These are phyloP conservation scores for Pachliopta kotzebuea DNA, from an alignment of 2,888 invertebrate species.

Conservation along the genomic window DNA sequence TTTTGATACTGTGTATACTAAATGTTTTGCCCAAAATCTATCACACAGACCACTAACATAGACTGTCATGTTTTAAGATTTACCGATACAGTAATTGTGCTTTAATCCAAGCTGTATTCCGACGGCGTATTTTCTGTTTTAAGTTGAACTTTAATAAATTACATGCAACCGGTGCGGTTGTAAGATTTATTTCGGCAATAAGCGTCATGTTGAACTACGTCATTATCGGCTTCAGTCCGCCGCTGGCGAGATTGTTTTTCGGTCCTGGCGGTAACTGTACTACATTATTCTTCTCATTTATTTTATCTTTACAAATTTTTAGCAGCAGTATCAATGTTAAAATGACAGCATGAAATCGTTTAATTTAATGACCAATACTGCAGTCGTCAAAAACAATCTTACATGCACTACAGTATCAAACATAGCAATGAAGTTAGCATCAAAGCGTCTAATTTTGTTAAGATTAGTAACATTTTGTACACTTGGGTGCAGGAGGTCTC, in stretches of 20 bases:
- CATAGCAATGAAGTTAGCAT: too few species aligned
- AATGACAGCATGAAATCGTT: background rate
- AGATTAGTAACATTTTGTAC: too few species aligned
- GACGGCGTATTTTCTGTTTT: slow-evolving; percentile 1
- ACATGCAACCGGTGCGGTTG: slow-evolving; percentile 41
- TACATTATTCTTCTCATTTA: slow-evolving; percentile 27
- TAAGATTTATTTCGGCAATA: slow-evolving; percentile 71
- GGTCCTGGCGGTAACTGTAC: slow-evolving; percentile 30
- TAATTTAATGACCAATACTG: background rate
- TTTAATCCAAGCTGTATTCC: slow-evolving; percentile 6
- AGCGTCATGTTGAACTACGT: slow-evolving; percentile 67
- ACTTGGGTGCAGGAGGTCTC: too few species aligned
- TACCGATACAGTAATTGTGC: background rate
- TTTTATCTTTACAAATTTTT: background rate
- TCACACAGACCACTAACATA: background rate
- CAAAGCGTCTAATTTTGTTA: too few species aligned
- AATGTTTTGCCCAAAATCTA: background rate
- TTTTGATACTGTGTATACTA: too few species aligned
- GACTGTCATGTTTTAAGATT: background rate
- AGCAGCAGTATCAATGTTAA: background rate
- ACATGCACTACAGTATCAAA: too few species aligned
- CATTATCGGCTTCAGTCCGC: slow-evolving; percentile 55
- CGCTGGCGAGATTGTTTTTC: slow-evolving; percentile 37
- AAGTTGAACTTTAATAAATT: slow-evolving; percentile 40
- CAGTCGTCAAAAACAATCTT: too few species aligned